These are phyloP conservation scores for Leptogaster cylindrica DNA, from an alignment of 2,888 invertebrate species.

Conservation along the genomic window DNA sequence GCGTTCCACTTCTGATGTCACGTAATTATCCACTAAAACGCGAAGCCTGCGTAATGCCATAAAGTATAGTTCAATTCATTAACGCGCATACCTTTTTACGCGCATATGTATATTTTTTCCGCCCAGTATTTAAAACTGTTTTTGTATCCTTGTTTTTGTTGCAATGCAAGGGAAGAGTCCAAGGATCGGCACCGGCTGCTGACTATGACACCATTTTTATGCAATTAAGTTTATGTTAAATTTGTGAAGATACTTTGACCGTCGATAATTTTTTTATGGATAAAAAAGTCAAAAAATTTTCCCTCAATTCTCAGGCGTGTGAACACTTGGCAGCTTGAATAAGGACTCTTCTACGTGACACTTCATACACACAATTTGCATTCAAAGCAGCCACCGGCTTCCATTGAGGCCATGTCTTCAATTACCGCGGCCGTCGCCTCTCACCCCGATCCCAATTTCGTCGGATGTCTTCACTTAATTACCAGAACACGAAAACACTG, in stretches of 20 bases:
- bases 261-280: neutral
- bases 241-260: neutral
- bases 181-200: too few relatives aligned
- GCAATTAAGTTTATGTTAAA: slow-evolving; percentile 7
- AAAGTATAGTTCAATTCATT: too few relatives aligned
- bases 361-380: slow-evolving; percentile 14
- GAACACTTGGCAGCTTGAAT: neutral
- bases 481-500: slow-evolving; percentile 41
- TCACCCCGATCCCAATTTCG: slow-evolving; percentile 14
- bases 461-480: slow-evolving; percentile 42
- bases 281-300: slow-evolving; percentile 12
- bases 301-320: slow-evolving; percentile 19
- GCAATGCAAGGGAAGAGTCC: too few relatives aligned
- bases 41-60: too few relatives aligned
- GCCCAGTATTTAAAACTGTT: too few relatives aligned
- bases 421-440: slow-evolving; percentile 20
- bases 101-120: too few relatives aligned
- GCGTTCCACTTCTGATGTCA: too few relatives aligned
- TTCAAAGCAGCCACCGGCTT: slow-evolving; percentile 13
- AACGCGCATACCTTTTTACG: too few relatives aligned
- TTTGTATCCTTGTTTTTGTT: too few relatives aligned
- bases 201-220: neutral
- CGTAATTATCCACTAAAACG: too few relatives aligned
- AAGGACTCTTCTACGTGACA: slow-evolving; percentile 10
- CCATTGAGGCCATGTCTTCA: slow-evolving; percentile 21